Base-by-base conservation (phyloP, 2,113 vertebrate genomes). In the Tetrax tetrax region DNA sequence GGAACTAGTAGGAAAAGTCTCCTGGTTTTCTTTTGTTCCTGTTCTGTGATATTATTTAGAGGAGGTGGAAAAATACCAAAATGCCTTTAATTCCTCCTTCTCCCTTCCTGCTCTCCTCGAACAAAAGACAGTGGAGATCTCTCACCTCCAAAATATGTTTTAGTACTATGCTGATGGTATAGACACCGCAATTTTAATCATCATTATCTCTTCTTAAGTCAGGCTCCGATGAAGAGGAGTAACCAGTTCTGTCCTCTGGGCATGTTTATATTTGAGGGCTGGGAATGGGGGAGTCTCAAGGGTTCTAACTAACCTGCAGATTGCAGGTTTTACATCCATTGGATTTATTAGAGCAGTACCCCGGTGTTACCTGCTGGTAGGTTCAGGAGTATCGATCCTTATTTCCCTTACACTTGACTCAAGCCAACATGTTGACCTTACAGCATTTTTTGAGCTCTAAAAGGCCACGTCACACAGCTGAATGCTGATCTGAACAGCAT, bases 401-500 rank as follows among this genome's bases (percentile, higher is more conserved):
- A 18, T 35, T 79, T 38, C 28, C 41, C 7, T 22, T 31, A n/a
- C 1, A 0, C 35, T 31, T 47, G 33, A 31, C 28, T 61, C 12
- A 9, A 66, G 18, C 27, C 50, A 51, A 27, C 37, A 22, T 2
- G 14, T 50, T 71, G 41, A 57, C 41, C 41, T 43, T 43, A 15
- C 51, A 38, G 41, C 20, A 3, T n/a, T 53, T 85, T 50, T 29
- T 12, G 48, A 50, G 51, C 50, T 63, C 1, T 25, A 6, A 48
- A 31, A 70, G 48, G 18, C 25, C 7, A 6, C 1, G 5, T 23
- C 16, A 4, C 4, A 6, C 8, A 24, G 33, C 43, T 61, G 63
- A 21, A 9, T 0, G 9, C 24, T 21, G 2, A 14, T 33, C 25
- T 43, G 41, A 19, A 17, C 6, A 19, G 16, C 24, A 7, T 31